phyloP scores from a whole-genome alignment of 2,888 invertebrate species.

The Branchellion lobata region DNA sequence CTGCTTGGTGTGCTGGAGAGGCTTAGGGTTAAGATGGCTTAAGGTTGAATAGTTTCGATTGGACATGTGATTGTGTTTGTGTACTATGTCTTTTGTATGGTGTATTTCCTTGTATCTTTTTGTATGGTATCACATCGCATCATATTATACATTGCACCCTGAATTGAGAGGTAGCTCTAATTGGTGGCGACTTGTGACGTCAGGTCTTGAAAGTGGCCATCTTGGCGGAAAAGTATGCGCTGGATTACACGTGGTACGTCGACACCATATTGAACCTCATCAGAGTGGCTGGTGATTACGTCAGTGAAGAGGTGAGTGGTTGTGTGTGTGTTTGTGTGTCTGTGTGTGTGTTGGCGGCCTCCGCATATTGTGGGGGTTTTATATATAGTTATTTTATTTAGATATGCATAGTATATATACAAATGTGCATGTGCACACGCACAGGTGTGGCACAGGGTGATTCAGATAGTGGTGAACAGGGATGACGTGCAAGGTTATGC shows the following conservation, averaged over 20 bases:
- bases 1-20: background rate
- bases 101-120: background rate
- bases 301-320: conserved; percentile 85
- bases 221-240: conserved; percentile 97
- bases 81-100: background rate
- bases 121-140: no score
- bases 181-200: conserved; percentile 28
- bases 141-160: no score
- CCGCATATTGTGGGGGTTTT: background rate
- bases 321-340: no score
- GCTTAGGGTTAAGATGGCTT: background rate
- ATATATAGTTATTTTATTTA: background rate
- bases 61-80: background rate
- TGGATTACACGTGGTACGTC: conserved; percentile 94
- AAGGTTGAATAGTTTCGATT: background rate
- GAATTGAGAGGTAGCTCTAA: no score
- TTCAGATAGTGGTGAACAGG: conserved; percentile 97
- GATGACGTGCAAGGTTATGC: conserved; percentile 99
- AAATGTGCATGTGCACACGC: no score
- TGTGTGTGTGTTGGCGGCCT: no score
- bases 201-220: conserved; percentile 93
- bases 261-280: conserved; percentile 99
- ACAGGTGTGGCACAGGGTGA: conserved; percentile 88
- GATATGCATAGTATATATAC: no score
- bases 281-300: conserved; percentile 98